phyloP scores from a whole-genome alignment of 2,797 vertebrate genomes.

The Arctocebus calabarensis region DNA sequence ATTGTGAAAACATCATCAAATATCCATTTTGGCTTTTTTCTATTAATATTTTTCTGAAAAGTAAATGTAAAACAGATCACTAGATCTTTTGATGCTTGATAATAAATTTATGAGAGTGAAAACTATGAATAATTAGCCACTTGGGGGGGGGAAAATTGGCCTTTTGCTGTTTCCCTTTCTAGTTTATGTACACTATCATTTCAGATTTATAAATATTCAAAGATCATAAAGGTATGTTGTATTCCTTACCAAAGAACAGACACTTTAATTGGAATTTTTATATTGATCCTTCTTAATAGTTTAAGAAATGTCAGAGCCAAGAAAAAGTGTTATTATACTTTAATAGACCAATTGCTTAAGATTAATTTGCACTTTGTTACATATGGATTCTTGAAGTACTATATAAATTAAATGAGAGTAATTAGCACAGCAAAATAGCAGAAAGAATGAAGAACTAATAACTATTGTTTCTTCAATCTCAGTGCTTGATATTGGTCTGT shows the following conservation, averaged over 20 bases:
- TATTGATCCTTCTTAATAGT: background rate
- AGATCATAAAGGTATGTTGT: background rate
- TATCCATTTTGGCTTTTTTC: conserved; percentile 20
- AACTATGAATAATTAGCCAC: background rate
- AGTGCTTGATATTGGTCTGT: too few relatives aligned
- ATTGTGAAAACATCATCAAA: conserved; percentile 53
- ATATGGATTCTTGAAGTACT: background rate
- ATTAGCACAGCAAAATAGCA: background rate
- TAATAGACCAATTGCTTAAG: background rate
- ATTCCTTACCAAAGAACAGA: background rate
- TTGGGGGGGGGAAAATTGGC: background rate
- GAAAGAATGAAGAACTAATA: background rate
- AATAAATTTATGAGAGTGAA: conserved; percentile 22
- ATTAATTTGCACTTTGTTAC: background rate
- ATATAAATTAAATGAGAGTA: background rate
- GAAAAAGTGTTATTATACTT: background rate
- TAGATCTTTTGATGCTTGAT: conserved; percentile 24
- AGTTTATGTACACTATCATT: background rate
- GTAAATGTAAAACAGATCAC: conserved; percentile 13
- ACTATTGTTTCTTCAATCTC: background rate
- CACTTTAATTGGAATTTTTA: background rate
- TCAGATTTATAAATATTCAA: background rate
- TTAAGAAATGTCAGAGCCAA: background rate
- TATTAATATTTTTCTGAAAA: conserved; percentile 52
- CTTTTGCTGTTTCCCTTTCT: background rate